phyloP scores from a whole-genome alignment of 2,797 vertebrate genomes.

The Takifugu rubripes region DNA sequence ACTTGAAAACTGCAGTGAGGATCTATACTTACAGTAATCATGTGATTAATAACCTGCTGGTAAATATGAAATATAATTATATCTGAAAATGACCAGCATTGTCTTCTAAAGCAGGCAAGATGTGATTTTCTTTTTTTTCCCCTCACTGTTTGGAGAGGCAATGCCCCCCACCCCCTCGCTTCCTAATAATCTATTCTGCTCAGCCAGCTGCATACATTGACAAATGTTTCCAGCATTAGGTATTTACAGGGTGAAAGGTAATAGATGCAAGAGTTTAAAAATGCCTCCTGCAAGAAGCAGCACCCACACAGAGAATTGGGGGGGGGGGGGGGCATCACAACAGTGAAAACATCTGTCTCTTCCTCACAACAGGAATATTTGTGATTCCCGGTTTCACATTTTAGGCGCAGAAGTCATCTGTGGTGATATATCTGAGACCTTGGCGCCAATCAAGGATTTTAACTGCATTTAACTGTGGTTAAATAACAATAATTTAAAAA shows the following conservation, averaged over 20 bases:
- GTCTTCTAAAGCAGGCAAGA: constrained; percentile 40
- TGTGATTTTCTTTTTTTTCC: constrained; percentile 12
- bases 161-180: constrained; percentile 63
- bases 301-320: constrained; percentile 51
- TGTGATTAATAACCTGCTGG: constrained; percentile 31
- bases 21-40: constrained; percentile 23
- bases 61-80: constrained; percentile 21
- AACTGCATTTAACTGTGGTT: no score
- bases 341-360: constrained; percentile 48
- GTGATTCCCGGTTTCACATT: constrained; percentile 2
- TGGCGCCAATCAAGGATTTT: no score
- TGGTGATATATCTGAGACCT: no score
- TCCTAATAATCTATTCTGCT: constrained; percentile 84
- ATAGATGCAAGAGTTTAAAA: constrained; percentile 78
- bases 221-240: constrained; percentile 82
- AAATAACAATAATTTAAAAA: no score
- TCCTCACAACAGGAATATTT: constrained; percentile 34
- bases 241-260: constrained; percentile 80
- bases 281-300: constrained; percentile 72
- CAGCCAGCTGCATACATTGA: constrained; percentile 81
- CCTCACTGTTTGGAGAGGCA: constrained; percentile 53
- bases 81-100: constrained; percentile 29
- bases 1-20: constrained; percentile 20
- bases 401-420: no score
- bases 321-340: constrained; percentile 36